A percentile compares a stretch with the other conserved stretches of the same genome.
phyloP scores from a whole-genome alignment of 2,797 vertebrate species.

The Cichlasoma orientale region DNA sequence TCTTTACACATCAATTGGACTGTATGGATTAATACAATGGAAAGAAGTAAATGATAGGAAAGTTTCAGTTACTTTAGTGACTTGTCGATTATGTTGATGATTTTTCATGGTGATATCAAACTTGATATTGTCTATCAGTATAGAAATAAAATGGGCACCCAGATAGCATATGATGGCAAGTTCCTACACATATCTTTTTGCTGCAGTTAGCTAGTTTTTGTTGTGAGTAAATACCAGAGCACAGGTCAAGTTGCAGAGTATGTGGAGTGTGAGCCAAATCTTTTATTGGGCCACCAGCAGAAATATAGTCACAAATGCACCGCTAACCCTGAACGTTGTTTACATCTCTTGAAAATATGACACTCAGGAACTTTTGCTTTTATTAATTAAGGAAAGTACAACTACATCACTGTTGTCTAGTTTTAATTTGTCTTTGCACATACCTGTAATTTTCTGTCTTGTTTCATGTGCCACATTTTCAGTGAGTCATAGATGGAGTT shows the following conservation, averaged over 20 bases:
- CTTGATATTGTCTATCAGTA: neutral
- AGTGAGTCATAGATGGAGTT: neutral
- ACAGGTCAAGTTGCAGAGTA: constrained; percentile 40
- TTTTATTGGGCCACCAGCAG: constrained; percentile 22
- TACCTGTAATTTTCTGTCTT: neutral
- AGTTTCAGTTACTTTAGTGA: neutral
- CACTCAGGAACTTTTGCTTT: neutral
- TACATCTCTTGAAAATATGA: constrained; percentile 1
- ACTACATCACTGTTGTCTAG: neutral
- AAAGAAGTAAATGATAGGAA: neutral
- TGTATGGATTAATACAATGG: neutral
- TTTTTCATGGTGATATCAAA: neutral
- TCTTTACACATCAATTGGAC: neutral
- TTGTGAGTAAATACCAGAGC: constrained; percentile 11
- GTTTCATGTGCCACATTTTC: neutral
- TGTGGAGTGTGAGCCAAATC: constrained; percentile 26
- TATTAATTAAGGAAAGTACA: neutral
- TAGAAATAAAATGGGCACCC: neutral
- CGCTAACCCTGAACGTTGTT: constrained; percentile 2
- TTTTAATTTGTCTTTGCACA: neutral
- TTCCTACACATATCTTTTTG: neutral
- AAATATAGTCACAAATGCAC: constrained; percentile 2
- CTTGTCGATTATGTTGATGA: neutral
- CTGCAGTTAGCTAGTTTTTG: neutral
- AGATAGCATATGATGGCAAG: neutral